A percentile compares a stretch with the other conserved stretches of the same genome.
These are phyloP conservation scores for Drosophila algonquin DNA, from an alignment of 2,888 invertebrate genomes.

Conservation along the genomic window DNA sequence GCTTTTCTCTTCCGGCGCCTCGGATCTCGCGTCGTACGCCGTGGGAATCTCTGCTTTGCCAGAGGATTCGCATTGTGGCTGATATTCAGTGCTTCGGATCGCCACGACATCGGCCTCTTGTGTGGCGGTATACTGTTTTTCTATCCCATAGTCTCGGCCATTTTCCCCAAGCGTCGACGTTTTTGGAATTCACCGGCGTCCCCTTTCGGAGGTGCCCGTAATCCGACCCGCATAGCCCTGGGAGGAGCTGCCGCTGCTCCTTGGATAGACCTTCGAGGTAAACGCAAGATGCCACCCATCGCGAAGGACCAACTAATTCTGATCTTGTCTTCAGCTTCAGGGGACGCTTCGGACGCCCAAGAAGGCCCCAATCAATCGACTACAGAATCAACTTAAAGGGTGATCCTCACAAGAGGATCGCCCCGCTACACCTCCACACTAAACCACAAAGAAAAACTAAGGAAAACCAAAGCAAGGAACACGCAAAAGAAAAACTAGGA, in stretches of 20 bases:
- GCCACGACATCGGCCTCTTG: background rate
- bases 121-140: fast-evolving
- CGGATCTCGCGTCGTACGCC: background rate
- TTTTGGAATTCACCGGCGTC: too few species aligned
- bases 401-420: background rate
- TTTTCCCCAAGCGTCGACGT: too few species aligned
- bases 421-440: background rate
- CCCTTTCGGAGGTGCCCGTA: too few species aligned
- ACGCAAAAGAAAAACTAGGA: background rate
- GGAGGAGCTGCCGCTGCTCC: too few species aligned
- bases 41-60: background rate
- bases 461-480: background rate
- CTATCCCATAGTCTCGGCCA: background rate
- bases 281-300: too few species aligned
- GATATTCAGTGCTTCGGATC: conserved; percentile 39
- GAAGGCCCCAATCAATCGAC: too few species aligned
- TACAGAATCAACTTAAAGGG: background rate
- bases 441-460: background rate
- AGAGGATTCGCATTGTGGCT: conserved; percentile 17
- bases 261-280: too few species aligned
- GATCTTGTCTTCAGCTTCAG: background rate
- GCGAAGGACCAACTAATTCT: too few species aligned
- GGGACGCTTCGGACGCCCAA: too few species aligned
- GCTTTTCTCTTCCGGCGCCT: background rate
- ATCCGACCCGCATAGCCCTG: too few species aligned